Evolutionary conservation across 2,888 invertebrate species (phyloP), one percentile per base, ranked within the genome.

Genomic region (Disparrhopalites patrizii): DNA sequence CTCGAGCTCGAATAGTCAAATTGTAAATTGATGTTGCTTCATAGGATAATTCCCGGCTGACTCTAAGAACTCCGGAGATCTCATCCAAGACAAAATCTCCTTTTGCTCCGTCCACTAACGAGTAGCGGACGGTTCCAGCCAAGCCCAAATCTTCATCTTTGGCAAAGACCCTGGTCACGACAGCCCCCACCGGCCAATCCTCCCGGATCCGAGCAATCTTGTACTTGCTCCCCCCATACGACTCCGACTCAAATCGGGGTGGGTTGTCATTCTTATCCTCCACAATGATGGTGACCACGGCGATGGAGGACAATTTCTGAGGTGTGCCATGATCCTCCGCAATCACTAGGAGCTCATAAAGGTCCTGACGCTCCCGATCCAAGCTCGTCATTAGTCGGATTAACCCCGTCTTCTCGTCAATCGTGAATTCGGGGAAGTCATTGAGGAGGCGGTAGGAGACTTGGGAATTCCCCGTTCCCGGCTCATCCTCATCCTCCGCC

Each of bases 231-330:
- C 27, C 56, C 25, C 66, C 62, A 40, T 52, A 62, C 13, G 66
- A 54, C 13, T 70, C 85, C 85, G 28, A 85, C 80, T 88, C 87
- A 79, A 95, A 96, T 69, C 83, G 85, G 0, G 94, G 94, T 1
- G 89, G 84, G 78, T 90, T 91, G 80, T 91, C 96, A 80, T 96
- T 96, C 57, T 93, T 88, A 79, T 97, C 96, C 76, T 91, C 90
- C 5, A 93, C 87, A 33, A 85, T 84, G 51, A 93, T 86, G 70
- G 90, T 85, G 27, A 96, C 88, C 28, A 89, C 80, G 2, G 93
- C 92, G 75, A 93, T 91, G 0, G 93, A 88, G 71, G 86, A 86
- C 54, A 93, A 81, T 73, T 81, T 80, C 70, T 81, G 79, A 56
- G 87, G 84, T 27, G 82, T 80, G 64, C 88, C 86, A 75, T 87